Conservation (phyloP, 2,113 vertebrate genomes). For the Nothobranchius kuhntae region DNA sequence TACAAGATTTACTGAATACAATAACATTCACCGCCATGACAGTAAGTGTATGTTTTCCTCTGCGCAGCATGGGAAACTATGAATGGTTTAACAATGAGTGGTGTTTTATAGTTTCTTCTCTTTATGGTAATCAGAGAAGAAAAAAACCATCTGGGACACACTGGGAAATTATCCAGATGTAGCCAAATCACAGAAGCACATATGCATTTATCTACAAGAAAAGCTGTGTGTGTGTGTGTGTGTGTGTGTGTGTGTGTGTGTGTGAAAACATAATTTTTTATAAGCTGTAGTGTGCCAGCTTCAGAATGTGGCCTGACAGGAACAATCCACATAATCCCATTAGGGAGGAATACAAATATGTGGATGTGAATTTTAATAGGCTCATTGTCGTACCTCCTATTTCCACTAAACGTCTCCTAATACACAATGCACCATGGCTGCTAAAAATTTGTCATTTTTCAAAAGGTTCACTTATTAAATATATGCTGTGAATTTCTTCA, state of each 20-base stretch:
- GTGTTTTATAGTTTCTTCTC: too few species aligned
- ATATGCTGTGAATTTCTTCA: slow-evolving; percentile 6
- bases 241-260: too few species aligned
- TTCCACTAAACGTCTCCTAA: slow-evolving; percentile 41
- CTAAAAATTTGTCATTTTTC: slow-evolving; percentile 34
- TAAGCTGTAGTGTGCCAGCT: slow-evolving; percentile 16
- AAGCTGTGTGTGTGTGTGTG: neutral
- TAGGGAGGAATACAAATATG: slow-evolving; percentile 53
- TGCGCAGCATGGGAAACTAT: too few species aligned
- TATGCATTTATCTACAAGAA: too few species aligned
- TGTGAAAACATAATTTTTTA: slow-evolving; percentile 5
- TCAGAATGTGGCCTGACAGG: slow-evolving; percentile 28
- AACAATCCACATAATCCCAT: slow-evolving; percentile 60
- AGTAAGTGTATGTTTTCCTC: too few species aligned
- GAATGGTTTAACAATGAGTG: too few species aligned
- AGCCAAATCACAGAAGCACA: neutral
- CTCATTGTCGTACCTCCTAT: slow-evolving; percentile 37
- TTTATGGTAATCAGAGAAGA: too few species aligned
- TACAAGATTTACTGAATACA: too few species aligned
- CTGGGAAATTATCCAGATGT: neutral
- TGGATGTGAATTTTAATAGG: slow-evolving; percentile 47
- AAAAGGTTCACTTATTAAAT: slow-evolving; percentile 16
- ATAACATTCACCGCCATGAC: too few species aligned
- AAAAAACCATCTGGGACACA: neutral
- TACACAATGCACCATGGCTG: neutral